Evolutionary conservation across 2,888 invertebrate genomes (phyloP).

Genomic region (Lissocephala sabroskyi): DNA sequence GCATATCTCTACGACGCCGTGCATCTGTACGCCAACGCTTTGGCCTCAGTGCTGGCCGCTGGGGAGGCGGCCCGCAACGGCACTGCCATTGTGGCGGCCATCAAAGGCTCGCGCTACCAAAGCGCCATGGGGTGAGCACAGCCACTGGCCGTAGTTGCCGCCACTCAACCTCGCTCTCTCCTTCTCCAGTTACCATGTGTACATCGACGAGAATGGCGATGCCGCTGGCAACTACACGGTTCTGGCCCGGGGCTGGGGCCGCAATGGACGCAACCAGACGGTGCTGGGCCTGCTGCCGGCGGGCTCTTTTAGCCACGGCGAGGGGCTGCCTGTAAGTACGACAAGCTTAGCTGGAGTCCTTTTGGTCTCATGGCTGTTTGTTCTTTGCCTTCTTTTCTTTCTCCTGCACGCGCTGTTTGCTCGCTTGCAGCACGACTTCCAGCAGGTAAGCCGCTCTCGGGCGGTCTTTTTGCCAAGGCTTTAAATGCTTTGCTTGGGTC

Average conservation of each 20-base stretch:
- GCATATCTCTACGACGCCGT: slow-evolving; percentile 96
- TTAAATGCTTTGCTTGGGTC: not conserved
- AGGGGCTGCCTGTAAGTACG: slow-evolving; percentile 82
- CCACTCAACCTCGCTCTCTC: no score
- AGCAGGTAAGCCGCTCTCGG: slow-evolving; percentile 48
- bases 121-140: slow-evolving; percentile 87
- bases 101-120: slow-evolving; percentile 84
- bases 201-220: slow-evolving; percentile 93
- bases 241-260: slow-evolving; percentile 75
- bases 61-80: slow-evolving; percentile 85
- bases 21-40: slow-evolving; percentile 89
- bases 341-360: no score
- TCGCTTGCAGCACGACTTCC: slow-evolving; percentile 4
- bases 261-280: slow-evolving; percentile 64
- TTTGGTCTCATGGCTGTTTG: no score
- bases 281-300: slow-evolving; percentile 85
- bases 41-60: slow-evolving; percentile 80
- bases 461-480: no score
- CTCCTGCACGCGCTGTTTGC: slow-evolving; percentile 8
- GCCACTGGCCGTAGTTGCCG: no score
- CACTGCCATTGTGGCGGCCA: slow-evolving; percentile 82
- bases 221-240: slow-evolving; percentile 96
- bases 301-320: slow-evolving; percentile 78
- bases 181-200: slow-evolving; percentile 94
- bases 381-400: not conserved